phyloP scores from a whole-genome alignment of 2,888 invertebrate species.

The Bugula neritina region DNA sequence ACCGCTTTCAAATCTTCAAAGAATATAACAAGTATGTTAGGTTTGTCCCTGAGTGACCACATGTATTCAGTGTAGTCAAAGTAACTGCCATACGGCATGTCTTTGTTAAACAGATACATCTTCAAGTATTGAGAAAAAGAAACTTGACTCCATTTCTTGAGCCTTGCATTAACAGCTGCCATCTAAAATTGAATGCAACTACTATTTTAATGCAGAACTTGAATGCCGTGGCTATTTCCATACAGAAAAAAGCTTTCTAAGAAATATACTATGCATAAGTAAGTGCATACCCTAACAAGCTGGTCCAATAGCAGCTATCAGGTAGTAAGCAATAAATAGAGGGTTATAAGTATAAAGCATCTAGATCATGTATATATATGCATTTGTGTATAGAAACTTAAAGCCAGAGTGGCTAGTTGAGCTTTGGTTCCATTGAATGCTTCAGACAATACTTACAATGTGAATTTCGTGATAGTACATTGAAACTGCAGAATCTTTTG shows the following conservation, averaged over 20 bases:
- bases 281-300: too few relatives aligned
- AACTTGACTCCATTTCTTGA: background rate
- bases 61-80: slow-evolving; percentile 19
- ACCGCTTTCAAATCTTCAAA: slow-evolving; percentile 12
- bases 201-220: background rate
- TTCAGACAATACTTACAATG: background rate
- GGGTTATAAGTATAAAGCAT: too few relatives aligned
- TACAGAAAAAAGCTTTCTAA: too few relatives aligned
- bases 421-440: background rate
- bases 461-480: background rate
- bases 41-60: slow-evolving; percentile 9
- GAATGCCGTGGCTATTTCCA: too few relatives aligned
- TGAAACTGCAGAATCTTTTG: background rate
- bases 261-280: too few relatives aligned
- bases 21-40: background rate
- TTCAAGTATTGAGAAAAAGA: background rate
- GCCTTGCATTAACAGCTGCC: background rate
- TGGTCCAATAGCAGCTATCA: too few relatives aligned
- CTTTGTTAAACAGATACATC: slow-evolving; percentile 11
- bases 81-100: background rate
- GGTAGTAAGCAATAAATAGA: too few relatives aligned
- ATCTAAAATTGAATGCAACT: background rate
- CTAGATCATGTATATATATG: too few relatives aligned
- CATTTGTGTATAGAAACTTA: too few relatives aligned
- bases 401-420: too few relatives aligned